Evolutionary conservation across 2,888 invertebrate genomes (phyloP).

Genomic region (Ecliptopera silaceata): DNA sequence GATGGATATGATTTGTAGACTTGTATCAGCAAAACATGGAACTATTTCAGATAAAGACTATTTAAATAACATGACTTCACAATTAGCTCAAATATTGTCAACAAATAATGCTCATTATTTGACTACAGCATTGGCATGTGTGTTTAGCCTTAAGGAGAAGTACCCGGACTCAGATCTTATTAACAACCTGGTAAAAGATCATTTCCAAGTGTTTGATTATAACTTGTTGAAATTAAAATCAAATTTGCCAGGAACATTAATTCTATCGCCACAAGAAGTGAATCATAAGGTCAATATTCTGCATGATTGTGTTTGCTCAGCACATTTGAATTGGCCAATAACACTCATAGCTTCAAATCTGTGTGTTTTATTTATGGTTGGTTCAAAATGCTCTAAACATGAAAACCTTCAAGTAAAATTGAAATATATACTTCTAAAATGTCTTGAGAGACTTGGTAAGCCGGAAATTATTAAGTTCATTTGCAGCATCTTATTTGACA

Average conservation of each 20-base stretch:
- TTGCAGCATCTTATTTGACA: slow-evolving; percentile 56
- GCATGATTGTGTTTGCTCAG: slow-evolving; percentile 59
- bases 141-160: slow-evolving; percentile 76
- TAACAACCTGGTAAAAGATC: slow-evolving; percentile 49
- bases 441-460: slow-evolving; percentile 52
- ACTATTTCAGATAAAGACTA: slow-evolving; percentile 72
- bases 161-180: slow-evolving; percentile 69
- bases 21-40: slow-evolving; percentile 83
- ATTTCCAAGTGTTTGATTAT: slow-evolving; percentile 58
- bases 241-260: slow-evolving; percentile 62
- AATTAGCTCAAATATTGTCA: slow-evolving; percentile 76
- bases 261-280: slow-evolving; percentile 64
- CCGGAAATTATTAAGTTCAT: slow-evolving; percentile 45
- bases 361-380: slow-evolving; percentile 69
- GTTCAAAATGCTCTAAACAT: slow-evolving; percentile 59
- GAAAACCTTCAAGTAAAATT: slow-evolving; percentile 58
- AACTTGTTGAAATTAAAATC: slow-evolving; percentile 43
- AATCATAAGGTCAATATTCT: slow-evolving; percentile 62
- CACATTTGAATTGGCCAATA: slow-evolving; percentile 59
- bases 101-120: slow-evolving; percentile 69
- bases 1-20: slow-evolving; percentile 85
- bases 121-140: slow-evolving; percentile 81
- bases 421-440: slow-evolving; percentile 62
- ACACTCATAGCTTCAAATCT: slow-evolving; percentile 64
- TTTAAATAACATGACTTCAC: slow-evolving; percentile 77